Conservation (phyloP, 1,140 invertebrate species). For the Meloidogyne hapla region DNA sequence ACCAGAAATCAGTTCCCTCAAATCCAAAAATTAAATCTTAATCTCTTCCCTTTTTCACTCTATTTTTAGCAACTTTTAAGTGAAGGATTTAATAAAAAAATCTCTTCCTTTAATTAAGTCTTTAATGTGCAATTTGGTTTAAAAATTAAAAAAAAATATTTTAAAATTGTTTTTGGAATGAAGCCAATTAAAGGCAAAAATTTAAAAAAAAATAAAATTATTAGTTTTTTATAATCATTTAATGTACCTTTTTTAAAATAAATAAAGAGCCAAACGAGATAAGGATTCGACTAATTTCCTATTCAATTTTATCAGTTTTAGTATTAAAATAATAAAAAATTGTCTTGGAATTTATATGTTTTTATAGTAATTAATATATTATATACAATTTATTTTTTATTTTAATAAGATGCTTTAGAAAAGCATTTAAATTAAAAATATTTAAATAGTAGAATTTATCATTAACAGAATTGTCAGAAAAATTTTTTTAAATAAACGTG, state of each 20-base stretch:
- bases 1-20: neutral
- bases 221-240: neutral
- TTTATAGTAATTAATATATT: neutral
- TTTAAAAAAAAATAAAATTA: neutral
- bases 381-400: too few relatives aligned
- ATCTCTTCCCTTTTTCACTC: neutral
- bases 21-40: neutral
- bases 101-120: neutral
- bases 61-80: neutral
- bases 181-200: neutral
- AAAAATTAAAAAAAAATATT: neutral
- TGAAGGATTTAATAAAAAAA: neutral
- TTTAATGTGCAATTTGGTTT: neutral
- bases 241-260: neutral
- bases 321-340: slow-evolving; percentile 6
- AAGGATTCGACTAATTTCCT: neutral
- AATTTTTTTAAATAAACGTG: too few relatives aligned
- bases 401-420: neutral
- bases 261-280: slow-evolving; percentile 1
- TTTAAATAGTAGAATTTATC: too few relatives aligned
- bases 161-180: neutral
- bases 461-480: too few relatives aligned
- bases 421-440: neutral
- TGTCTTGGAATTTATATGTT: neutral
- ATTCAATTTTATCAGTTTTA: neutral